phyloP scores from a whole-genome alignment of 2,888 invertebrate species.

The Mesorhabditis spiculigera region DNA sequence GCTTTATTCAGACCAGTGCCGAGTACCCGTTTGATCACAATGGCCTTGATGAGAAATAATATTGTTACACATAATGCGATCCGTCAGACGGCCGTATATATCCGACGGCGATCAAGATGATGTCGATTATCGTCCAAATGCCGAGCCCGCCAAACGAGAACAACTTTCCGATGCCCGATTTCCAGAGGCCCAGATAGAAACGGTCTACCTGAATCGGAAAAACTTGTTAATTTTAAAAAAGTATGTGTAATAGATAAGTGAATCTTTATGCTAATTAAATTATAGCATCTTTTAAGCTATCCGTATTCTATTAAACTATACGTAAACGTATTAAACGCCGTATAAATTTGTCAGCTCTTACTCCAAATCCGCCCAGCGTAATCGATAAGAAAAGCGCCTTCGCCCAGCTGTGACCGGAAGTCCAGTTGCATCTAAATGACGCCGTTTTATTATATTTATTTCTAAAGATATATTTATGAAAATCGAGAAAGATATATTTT shows the following conservation, averaged over 20 bases:
- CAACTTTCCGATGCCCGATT: conserved; percentile 95
- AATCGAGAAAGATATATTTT: not conserved
- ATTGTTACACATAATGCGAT: conserved; percentile 60
- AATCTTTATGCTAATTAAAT: not conserved
- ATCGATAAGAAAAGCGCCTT: conserved; percentile 86
- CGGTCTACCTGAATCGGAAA: conserved; percentile 65
- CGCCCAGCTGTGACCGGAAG: conserved; percentile 90
- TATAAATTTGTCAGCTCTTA: not conserved
- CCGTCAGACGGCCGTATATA: conserved; percentile 97
- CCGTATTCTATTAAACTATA: too few species aligned
- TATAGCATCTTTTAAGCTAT: too few species aligned
- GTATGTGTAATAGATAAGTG: conserved; percentile 75
- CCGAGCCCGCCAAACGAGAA: conserved; percentile 98
- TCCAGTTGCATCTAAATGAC: conserved; percentile 78
- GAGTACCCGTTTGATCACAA: not conserved
- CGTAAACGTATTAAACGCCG: too few species aligned
- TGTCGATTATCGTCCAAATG: conserved; percentile 97
- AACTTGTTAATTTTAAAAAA: conserved; percentile 67
- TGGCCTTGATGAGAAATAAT: too few species aligned
- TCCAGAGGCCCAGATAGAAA: conserved; percentile 97
- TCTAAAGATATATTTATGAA: not conserved
- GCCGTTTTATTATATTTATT: not conserved
- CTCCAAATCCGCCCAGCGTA: conserved; percentile 71
- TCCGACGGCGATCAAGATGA: conserved; percentile 91
- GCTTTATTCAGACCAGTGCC: not conserved